These are phyloP conservation scores for Venustoraphidia nigricollis DNA, from an alignment of 2,888 invertebrate genomes.

Conservation along the genomic window DNA sequence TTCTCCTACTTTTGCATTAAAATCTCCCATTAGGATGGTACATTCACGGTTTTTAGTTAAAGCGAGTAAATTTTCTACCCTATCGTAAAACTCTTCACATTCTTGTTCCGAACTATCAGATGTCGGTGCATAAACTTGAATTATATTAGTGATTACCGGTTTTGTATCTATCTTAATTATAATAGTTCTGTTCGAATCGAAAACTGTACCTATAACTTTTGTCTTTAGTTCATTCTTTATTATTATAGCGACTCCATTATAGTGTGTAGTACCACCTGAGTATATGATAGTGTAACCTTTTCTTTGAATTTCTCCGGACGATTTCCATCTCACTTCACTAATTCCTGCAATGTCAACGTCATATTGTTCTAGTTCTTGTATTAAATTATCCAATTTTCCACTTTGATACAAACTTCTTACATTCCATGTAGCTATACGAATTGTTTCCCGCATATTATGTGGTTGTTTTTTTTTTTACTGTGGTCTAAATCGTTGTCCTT, in stretches of 20 bases:
- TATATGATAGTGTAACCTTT: too few relatives aligned
- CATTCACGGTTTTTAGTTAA: not conserved
- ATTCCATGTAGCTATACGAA: too few relatives aligned
- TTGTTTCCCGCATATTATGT: too few relatives aligned
- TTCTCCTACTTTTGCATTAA: too few relatives aligned
- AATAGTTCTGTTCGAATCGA: not conserved
- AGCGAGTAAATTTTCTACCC: not conserved
- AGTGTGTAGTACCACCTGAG: too few relatives aligned
- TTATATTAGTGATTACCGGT: not conserved
- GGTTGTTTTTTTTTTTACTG: too few relatives aligned
- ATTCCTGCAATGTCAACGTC: too few relatives aligned
- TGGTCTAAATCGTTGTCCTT: too few relatives aligned
- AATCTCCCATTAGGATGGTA: not conserved
- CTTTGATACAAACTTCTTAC: not conserved
- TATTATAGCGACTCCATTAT: not conserved
- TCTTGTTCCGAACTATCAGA: not conserved
- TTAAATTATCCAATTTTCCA: too few relatives aligned
- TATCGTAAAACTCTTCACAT: not conserved
- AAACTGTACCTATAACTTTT: not conserved
- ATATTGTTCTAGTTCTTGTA: too few relatives aligned
- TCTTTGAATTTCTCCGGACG: not conserved
- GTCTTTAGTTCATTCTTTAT: not conserved
- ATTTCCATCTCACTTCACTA: too few relatives aligned
- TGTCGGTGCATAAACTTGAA: slow-evolving; percentile 3
- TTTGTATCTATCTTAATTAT: not conserved